A percentile compares a stretch with the other conserved stretches of the same genome.
Evolutionary conservation across 2,113 vertebrate genomes (phyloP).

Genomic region (Ophthalmolycus amberensis): DNA sequence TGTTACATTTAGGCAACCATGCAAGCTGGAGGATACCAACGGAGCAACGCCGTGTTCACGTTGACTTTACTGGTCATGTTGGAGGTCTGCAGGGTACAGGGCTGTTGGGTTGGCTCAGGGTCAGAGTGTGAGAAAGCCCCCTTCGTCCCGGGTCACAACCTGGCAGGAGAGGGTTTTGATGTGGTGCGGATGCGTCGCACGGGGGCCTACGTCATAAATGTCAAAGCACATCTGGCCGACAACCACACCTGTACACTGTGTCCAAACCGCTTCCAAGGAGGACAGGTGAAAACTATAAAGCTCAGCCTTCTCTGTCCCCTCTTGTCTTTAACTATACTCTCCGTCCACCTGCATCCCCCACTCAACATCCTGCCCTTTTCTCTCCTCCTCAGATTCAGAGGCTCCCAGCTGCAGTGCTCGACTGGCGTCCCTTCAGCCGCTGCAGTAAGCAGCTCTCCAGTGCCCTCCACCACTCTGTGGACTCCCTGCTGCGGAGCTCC

Average conservation of each 20-base stretch:
- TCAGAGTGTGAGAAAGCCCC: constrained; percentile 79
- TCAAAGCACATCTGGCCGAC: constrained; percentile 73
- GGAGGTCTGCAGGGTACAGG: constrained; percentile 32
- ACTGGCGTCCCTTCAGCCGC: constrained; percentile 81
- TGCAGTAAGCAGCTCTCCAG: constrained; percentile 83
- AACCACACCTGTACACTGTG: constrained; percentile 83
- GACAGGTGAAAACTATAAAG: constrained; percentile 59
- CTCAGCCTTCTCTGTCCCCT: background rate
- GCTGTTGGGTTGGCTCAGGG: constrained; percentile 68
- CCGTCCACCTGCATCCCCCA: constrained; percentile 14
- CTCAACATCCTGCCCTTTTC: constrained; percentile 13
- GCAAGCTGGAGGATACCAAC: constrained; percentile 30
- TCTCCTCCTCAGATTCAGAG: constrained; percentile 69
- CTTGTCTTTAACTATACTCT: background rate
- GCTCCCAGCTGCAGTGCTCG: constrained; percentile 78
- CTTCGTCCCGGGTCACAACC: constrained; percentile 84
- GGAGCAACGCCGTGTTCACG: constrained; percentile 21
- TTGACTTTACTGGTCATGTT: constrained; percentile 43
- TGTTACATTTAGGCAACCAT: constrained; percentile 67
- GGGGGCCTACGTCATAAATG: constrained; percentile 83
- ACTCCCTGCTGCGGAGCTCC: constrained; percentile 80
- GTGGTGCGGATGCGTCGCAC: constrained; percentile 82
- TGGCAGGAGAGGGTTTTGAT: constrained; percentile 86
- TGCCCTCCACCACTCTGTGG: constrained; percentile 81
- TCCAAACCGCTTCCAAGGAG: constrained; percentile 77